These are phyloP conservation scores for Steinernema feltiae DNA, from an alignment of 1,140 invertebrate species.

Conservation along the genomic window DNA sequence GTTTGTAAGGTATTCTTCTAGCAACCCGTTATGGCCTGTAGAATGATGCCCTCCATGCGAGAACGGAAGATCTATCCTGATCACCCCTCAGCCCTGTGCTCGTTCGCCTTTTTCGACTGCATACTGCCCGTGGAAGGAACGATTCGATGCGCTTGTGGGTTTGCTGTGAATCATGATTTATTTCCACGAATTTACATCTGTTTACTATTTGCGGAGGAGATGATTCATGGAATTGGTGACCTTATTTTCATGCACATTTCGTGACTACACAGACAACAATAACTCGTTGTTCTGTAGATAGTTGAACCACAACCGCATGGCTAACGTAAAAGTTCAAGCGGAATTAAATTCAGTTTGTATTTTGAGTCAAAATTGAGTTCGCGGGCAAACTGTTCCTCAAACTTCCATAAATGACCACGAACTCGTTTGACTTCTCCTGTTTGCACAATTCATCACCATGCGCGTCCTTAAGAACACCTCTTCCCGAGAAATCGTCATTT, in stretches of 20 bases:
- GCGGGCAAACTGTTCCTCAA: not conserved
- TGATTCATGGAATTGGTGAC: no score
- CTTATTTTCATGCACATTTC: no score
- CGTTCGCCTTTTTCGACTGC: not conserved
- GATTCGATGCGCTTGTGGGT: not conserved
- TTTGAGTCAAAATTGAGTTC: not conserved
- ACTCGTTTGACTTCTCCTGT: not conserved
- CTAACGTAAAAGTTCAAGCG: no score
- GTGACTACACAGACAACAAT: no score
- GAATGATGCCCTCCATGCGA: not conserved
- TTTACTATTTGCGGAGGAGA: no score
- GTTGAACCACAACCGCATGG: no score
- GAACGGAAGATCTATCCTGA: not conserved
- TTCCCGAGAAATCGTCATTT: not conserved
- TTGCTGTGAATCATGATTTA: not conserved
- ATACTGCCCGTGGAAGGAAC: not conserved
- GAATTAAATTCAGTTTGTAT: not conserved
- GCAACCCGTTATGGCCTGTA: no score
- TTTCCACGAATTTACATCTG: no score
- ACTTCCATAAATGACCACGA: not conserved
- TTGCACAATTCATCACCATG: constrained; percentile 9
- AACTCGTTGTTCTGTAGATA: no score
- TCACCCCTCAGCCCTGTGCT: not conserved
- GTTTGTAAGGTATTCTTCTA: no score
- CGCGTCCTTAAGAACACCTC: not conserved